These are phyloP conservation scores for Norana najaformis DNA, from an alignment of 2,888 invertebrate species.

Conservation along the genomic window DNA sequence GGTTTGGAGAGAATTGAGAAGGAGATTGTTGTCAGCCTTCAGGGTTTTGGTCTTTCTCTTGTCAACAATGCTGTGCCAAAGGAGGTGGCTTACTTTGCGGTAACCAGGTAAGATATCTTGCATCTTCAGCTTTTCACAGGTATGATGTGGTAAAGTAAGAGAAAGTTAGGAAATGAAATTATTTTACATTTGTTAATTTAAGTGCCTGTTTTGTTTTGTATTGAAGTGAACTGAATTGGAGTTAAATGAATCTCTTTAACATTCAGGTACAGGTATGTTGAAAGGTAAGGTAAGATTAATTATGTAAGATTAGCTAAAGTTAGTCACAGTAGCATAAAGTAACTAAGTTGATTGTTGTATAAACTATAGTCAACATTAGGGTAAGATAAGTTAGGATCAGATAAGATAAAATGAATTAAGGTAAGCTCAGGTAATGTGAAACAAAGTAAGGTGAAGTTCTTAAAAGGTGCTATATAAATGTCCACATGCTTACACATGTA, in stretches of 20 bases:
- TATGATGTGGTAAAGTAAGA: constrained; percentile 2
- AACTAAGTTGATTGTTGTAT: too few species aligned
- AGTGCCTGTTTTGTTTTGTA: background rate
- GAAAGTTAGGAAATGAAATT: background rate
- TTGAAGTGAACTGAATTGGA: background rate
- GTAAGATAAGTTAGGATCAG: too few species aligned
- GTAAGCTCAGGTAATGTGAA: too few species aligned
- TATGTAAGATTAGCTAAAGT: background rate
- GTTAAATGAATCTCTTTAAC: background rate
- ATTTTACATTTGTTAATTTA: too few species aligned
- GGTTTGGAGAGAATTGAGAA: constrained; percentile 75
- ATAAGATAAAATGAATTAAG: too few species aligned
- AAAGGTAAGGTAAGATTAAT: background rate
- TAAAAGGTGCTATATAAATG: too few species aligned
- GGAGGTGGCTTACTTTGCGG: constrained; percentile 61
- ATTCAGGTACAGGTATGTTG: background rate
- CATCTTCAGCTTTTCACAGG: background rate
- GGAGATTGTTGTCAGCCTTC: constrained; percentile 78
- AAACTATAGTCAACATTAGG: too few species aligned
- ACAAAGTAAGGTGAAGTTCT: too few species aligned
- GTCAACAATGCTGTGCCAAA: constrained; percentile 75
- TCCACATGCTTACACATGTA: too few species aligned
- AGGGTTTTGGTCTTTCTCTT: constrained; percentile 88
- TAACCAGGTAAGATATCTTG: constrained; percentile 45
- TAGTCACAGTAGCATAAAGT: background rate